Evolutionary conservation across 2,888 invertebrate genomes (phyloP), one percentile per base, ranked within the genome.

Genomic region (Labia minor): DNA sequence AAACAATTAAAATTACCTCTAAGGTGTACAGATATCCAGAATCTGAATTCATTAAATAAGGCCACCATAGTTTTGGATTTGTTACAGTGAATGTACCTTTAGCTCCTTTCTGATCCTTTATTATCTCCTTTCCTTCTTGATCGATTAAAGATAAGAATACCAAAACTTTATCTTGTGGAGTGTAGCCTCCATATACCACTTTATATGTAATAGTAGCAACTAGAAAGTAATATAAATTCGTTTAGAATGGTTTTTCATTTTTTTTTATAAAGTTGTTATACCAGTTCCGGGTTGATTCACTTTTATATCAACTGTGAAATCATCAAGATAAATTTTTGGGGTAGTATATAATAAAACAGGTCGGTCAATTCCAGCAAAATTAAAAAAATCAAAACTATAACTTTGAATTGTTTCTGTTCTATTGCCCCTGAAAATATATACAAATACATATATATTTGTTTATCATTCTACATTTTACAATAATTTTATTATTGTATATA

Each of bases 351-450:
- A 77, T 72, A 89, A 85, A 21, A 98, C 97, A 6, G 94, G 86
- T 65, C 98, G 86, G 76, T 98, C 94, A 70, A 98, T 95, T 6
- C 98, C 98, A 16, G 97, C 98, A 77, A 97, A 98, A 78, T 98
- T 97, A 81, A 95, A 97, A 79, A 98, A 98, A 77, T 98, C 98
- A 76, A 98, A 96, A 19, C 89, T 87, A 73, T 93, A 92, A 3
- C 83, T 81, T 76, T 95, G 95, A 19, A 86, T 77, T 71, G 86
- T 82, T 71, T 79, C 77, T 72, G 85, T 75, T 74, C 88, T 79
- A 73, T 78, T 74, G 79, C 89, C 83, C 77, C 87, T 80, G 80
- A 77, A 75, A 21, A 49, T 8, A 49, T n/a, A n/a, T n/a, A n/a
- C n/a, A n/a, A n/a, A n/a, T n/a, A n/a, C n/a, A n/a, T n/a, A n/a